Evolutionary conservation across 2,797 vertebrate genomes (phyloP).

Genomic region (Macroramphosus scolopax): DNA sequence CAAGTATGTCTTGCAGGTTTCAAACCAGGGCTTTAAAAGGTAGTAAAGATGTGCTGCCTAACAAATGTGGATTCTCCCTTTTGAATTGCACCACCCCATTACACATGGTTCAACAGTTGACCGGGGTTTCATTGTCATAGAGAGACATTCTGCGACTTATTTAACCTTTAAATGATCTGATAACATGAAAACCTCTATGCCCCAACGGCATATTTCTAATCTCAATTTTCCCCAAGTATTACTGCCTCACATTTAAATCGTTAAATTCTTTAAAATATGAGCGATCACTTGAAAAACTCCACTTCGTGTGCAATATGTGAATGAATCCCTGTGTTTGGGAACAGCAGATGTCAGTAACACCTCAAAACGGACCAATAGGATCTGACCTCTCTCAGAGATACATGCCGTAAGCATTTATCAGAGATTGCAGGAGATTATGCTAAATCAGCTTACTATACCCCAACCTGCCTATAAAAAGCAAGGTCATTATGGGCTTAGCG

Average conservation of each 20-base stretch:
- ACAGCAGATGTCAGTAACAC: slow-evolving; percentile 75
- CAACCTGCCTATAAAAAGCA: slow-evolving; percentile 80
- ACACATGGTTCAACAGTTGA: too few species aligned
- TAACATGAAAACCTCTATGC: not conserved
- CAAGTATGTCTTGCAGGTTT: too few species aligned
- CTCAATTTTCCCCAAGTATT: not conserved
- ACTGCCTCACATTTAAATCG: not conserved
- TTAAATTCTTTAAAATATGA: not conserved
- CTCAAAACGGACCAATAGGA: slow-evolving; percentile 59
- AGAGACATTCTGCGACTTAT: too few species aligned
- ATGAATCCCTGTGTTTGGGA: slow-evolving; percentile 37
- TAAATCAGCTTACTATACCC: slow-evolving; percentile 80
- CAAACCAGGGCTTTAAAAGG: too few species aligned
- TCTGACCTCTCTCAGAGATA: slow-evolving; percentile 64
- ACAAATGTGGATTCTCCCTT: too few species aligned
- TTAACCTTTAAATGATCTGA: not conserved
- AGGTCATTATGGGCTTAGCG: slow-evolving; percentile 82
- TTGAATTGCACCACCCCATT: too few species aligned
- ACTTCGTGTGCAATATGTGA: not conserved
- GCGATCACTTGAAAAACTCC: not conserved
- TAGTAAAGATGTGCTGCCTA: too few species aligned
- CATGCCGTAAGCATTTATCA: slow-evolving; percentile 82
- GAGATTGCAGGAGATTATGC: slow-evolving; percentile 82
- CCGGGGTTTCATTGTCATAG: not conserved
- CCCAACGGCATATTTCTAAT: not conserved